These are phyloP conservation scores for Mesoclemmys tuberculata DNA, from an alignment of 2,113 vertebrate species.

Conservation along the genomic window DNA sequence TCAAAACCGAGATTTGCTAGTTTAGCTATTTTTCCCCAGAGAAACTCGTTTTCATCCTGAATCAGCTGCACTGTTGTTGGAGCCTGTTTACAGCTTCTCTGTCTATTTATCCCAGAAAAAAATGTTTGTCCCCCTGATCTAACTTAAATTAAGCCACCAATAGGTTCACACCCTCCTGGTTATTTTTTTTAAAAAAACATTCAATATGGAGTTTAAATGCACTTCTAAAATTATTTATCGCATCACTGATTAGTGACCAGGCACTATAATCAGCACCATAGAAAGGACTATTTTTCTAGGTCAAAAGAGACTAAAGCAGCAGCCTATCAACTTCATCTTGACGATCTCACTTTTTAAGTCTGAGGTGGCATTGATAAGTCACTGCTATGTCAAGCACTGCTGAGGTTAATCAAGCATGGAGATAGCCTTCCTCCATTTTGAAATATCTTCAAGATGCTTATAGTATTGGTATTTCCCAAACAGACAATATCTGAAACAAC, in stretches of 20 bases:
- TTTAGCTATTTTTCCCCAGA: not conserved
- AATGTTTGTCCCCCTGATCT: not conserved
- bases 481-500: not conserved
- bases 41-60: not conserved
- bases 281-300: not conserved
- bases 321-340: not conserved
- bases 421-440: not conserved
- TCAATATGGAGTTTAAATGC: not conserved
- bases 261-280: not conserved
- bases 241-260: not conserved
- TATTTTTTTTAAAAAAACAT: not conserved
- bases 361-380: not conserved
- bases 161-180: fast-evolving
- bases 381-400: not conserved
- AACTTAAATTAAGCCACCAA: not conserved
- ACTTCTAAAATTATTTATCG: not conserved
- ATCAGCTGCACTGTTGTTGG: not conserved
- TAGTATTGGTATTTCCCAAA: not conserved
- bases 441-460: not conserved
- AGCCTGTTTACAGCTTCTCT: not conserved
- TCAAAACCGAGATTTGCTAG: not conserved
- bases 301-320: not conserved
- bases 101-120: not conserved
- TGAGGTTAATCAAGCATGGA: not conserved
- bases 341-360: not conserved